These are phyloP conservation scores for Drosophila baimaii DNA, from an alignment of 1,140 invertebrate species.

Conservation along the genomic window DNA sequence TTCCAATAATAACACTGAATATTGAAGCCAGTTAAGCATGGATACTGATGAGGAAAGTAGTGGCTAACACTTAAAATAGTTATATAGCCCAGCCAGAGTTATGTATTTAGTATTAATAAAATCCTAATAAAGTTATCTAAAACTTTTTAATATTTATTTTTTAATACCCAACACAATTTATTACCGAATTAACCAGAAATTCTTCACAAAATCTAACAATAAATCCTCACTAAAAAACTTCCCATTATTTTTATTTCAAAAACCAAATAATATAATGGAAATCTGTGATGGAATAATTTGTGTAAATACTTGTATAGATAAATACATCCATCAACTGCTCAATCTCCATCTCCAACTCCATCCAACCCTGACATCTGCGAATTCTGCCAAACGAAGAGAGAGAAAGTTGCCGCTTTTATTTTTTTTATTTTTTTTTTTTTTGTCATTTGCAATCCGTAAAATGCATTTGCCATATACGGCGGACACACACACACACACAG, in stretches of 20 bases:
- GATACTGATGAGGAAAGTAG: not conserved
- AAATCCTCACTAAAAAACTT: not conserved
- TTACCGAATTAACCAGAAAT: no score
- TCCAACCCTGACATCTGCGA: slow-evolving; percentile 14
- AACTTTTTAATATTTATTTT: not conserved
- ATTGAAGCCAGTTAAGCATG: not conserved
- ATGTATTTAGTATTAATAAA: no score
- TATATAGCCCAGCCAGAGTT: not conserved
- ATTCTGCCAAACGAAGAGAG: slow-evolving; percentile 25
- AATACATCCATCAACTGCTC: slow-evolving; percentile 16
- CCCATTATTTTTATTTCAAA: not conserved
- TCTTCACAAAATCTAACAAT: no score
- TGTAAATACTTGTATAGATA: not conserved
- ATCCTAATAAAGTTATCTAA: no score
- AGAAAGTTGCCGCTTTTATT: slow-evolving; percentile 24
- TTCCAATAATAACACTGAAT: not conserved
- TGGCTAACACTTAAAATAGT: not conserved
- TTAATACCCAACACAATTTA: not conserved
- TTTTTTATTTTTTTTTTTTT: slow-evolving; percentile 56
- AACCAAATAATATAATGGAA: not conserved
- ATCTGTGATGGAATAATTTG: not conserved
- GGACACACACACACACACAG: not conserved
- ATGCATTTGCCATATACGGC: slow-evolving; percentile 43
- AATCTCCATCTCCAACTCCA: not conserved
- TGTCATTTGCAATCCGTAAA: slow-evolving; percentile 51